Conservation (phyloP, 2,797 vertebrate species). For the Rousettus madagascariensis region DNA sequence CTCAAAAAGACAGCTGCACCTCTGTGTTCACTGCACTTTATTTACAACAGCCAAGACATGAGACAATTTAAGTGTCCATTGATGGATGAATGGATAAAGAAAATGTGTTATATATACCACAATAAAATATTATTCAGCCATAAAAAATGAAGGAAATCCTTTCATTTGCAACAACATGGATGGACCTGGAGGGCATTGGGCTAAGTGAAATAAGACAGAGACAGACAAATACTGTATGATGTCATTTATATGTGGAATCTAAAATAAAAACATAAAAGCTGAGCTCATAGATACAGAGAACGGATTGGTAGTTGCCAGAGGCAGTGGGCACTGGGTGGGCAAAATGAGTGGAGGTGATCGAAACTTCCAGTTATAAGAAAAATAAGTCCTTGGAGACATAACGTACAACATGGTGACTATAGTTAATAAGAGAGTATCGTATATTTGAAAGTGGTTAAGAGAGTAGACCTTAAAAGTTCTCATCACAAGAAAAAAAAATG, state of each 20-base stretch:
- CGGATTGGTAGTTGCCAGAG: not conserved
- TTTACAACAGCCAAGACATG: not conserved
- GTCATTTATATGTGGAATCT: not conserved
- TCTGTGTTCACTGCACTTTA: not conserved
- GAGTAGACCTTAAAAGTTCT: not conserved
- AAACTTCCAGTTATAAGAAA: not conserved
- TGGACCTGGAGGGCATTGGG: not conserved
- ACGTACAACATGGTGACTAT: not conserved
- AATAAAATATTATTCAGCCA: not conserved
- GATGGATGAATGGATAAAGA: not conserved
- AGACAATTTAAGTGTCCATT: not conserved
- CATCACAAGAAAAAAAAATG: not conserved
- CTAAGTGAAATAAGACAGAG: not conserved
- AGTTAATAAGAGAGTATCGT: not conserved
- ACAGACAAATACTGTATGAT: not conserved
- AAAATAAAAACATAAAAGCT: not conserved
- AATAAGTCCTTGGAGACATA: not conserved
- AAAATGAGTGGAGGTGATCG: not conserved
- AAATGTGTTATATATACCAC: not conserved
- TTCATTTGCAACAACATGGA: not conserved
- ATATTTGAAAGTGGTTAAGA: not conserved
- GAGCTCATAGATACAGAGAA: not conserved
- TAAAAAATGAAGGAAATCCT: not conserved
- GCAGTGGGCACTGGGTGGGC: not conserved
- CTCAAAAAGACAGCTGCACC: not conserved